Evolutionary conservation across 2,797 vertebrate species (phyloP), one percentile per base, ranked within the genome.

Genomic region (Antrozous pallidus): DNA sequence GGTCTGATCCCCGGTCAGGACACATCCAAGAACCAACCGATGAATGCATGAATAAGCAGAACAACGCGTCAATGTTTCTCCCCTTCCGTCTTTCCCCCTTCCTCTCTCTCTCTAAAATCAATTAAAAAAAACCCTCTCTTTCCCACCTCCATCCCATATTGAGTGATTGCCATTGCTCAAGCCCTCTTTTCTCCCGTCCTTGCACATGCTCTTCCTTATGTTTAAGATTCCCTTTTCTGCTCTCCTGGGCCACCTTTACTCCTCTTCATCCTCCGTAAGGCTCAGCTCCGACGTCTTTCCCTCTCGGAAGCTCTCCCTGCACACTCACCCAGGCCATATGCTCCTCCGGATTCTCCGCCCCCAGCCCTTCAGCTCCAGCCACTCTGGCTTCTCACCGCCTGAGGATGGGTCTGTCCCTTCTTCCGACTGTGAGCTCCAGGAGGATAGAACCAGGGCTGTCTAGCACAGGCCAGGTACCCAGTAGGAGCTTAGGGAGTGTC

Each of bases 271-370:
- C 4, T 67, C 6, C 42, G 47, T 49, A 22, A 65, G 47, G 28
- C 67, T 47, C 87, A 80, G 56, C 45, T 63, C 73, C 42, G 38
- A 67, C 51, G 61, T 24, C 70, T 22, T 56, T 18, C 56, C n/a
- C 38, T 81, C 79, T 75, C 61, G 61, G 74, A 93, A 74, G 88
- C 80, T 54, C 18, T 74, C 70, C 51, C 24, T 18, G 47, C 73
- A 6, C 3, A 6, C 38, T 73, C 40, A 18, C 69, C 54, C 17
- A 40, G 45, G 6, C 31, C 45, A 58, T 33, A 12, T 0, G 3
- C 17, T 42, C 38, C 77, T 51, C 51, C 45, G 69, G 31, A 3
- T 31, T 31, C 58, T 31, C 58, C 45, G 54, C 56, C 63, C 8
- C 49, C 77, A 3, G 17, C 7, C 24, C 4, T 61, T 28, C 49